These are phyloP conservation scores for Otolemur crassicaudatus DNA, from an alignment of 2,797 vertebrate species.

Conservation along the genomic window DNA sequence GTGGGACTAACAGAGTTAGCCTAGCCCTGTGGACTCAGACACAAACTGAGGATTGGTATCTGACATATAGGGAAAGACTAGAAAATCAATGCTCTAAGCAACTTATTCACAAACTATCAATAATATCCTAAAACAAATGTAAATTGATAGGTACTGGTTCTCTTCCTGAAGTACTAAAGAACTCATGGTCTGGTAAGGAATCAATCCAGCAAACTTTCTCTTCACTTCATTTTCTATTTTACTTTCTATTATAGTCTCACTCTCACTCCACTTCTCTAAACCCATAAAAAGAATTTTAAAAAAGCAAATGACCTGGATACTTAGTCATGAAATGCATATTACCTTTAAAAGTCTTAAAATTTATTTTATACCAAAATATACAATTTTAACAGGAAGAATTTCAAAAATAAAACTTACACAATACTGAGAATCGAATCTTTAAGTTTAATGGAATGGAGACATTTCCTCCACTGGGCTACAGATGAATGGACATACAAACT, in stretches of 20 bases:
- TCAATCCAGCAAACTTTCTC: conserved; percentile 28
- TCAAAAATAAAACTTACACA: conserved; percentile 92
- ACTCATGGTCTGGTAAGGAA: background rate
- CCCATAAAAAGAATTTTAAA: background rate
- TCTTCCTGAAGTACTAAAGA: background rate
- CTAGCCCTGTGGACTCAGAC: conserved; percentile 4
- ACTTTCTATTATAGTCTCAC: conserved; percentile 2
- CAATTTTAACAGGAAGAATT: conserved; percentile 63
- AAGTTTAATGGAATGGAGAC: conserved; percentile 98
- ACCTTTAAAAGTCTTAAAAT: conserved; percentile 41
- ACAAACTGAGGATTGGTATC: conserved; percentile 8
- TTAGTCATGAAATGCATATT: background rate
- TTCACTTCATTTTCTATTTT: background rate
- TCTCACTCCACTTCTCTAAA: background rate
- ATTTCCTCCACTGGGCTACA: conserved; percentile 98
- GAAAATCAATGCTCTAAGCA: background rate
- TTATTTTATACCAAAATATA: conserved; percentile 51
- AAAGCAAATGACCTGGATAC: background rate
- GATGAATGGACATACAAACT: conserved; percentile 99
- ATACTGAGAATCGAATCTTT: conserved; percentile 98
- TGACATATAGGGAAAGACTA: background rate
- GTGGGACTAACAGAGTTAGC: background rate
- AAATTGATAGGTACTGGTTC: background rate
- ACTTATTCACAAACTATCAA: background rate
- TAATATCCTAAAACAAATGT: conserved; percentile 36